Evolutionary conservation across 2,797 vertebrate genomes (phyloP).

Genomic region (Caiman crocodilus): DNA sequence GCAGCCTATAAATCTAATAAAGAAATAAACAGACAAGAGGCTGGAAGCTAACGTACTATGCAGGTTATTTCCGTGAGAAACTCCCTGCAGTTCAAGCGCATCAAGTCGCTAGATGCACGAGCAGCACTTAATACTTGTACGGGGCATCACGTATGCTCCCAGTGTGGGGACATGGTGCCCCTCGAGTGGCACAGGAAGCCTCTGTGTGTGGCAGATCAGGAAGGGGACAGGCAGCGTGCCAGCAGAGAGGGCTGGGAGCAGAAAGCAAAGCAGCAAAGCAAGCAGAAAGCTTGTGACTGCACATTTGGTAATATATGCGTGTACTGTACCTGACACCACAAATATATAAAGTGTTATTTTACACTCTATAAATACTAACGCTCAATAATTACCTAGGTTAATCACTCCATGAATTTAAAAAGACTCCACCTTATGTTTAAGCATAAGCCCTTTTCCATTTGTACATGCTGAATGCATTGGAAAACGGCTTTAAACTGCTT

Average conservation of each 20-base stretch:
- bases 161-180: rapidly evolving
- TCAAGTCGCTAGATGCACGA: rapidly evolving
- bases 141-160: neutral
- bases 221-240: too few relatives aligned
- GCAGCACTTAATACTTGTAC: rapidly evolving
- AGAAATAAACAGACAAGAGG: neutral
- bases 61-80: neutral
- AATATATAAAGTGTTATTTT: neutral
- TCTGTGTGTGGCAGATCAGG: too few relatives aligned
- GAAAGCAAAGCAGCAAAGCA: too few relatives aligned
- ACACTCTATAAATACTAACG: neutral
- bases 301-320: too few relatives aligned
- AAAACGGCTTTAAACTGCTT: neutral
- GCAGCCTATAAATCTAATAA: too few relatives aligned
- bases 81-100: rapidly evolving
- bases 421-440: neutral
- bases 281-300: too few relatives aligned
- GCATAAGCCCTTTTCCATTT: neutral
- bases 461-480: neutral
- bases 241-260: too few relatives aligned
- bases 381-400: neutral
- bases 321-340: neutral
- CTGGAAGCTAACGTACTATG: rapidly evolving
- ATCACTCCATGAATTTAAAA: neutral
- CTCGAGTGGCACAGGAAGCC: too few relatives aligned